Percentiles rank a stretch among this genome's conserved stretches.
phyloP scores from a whole-genome alignment of 2,113 vertebrate genomes.

The Perca schrenkii region DNA sequence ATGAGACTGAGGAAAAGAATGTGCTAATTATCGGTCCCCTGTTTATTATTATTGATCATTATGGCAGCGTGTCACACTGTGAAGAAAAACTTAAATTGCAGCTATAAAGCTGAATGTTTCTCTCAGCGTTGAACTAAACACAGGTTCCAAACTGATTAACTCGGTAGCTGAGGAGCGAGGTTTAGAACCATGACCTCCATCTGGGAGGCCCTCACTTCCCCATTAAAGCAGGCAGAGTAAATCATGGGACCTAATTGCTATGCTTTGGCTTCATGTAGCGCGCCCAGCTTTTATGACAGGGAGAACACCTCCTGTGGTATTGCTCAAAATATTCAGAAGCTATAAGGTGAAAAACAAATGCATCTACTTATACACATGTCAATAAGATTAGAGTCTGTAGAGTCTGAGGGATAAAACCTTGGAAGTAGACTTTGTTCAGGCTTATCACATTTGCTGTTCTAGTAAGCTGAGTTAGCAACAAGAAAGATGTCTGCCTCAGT shows the following conservation, averaged over 20 bases:
- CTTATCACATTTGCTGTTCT: constrained; percentile 63
- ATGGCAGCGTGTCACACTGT: constrained; percentile 31
- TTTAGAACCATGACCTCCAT: constrained; percentile 73
- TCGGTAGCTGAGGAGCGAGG: constrained; percentile 64
- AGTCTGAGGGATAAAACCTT: constrained; percentile 50
- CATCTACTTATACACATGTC: constrained; percentile 36
- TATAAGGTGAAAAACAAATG: constrained; percentile 34
- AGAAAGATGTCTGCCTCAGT: constrained; percentile 35
- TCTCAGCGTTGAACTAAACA: constrained; percentile 31
- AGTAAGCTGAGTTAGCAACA: constrained; percentile 33
- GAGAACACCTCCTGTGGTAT: constrained; percentile 20
- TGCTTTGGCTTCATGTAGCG: constrained; percentile 60
- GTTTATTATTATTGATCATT: constrained; percentile 50
- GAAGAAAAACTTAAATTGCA: constrained; percentile 41
- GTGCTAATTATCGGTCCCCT: constrained; percentile 28
- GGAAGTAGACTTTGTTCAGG: constrained; percentile 72
- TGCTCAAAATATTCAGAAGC: constrained; percentile 19
- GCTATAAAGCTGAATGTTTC: constrained; percentile 39
- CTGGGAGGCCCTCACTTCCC: constrained; percentile 68
- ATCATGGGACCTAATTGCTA: constrained; percentile 79
- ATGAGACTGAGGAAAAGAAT: constrained; percentile 30
- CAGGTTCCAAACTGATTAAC: constrained; percentile 71
- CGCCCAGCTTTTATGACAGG: constrained; percentile 47
- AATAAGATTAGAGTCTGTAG: constrained; percentile 30
- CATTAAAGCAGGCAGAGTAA: constrained; percentile 76